Evolutionary conservation across 2,113 vertebrate species (phyloP).

Genomic region (Urocitellus parryii): DNA sequence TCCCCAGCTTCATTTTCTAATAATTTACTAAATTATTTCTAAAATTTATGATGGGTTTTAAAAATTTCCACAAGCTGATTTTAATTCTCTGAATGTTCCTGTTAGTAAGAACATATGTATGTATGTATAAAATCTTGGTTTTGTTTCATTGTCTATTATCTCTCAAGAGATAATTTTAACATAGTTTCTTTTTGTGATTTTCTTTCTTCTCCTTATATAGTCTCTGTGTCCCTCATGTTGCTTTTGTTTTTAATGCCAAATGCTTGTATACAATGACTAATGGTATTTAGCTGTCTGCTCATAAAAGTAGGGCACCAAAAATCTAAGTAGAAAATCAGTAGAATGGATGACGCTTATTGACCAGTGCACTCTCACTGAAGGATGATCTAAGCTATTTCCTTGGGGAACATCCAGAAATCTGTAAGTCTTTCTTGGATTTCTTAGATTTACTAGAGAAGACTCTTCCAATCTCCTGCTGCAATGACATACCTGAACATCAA

Average conservation of each 20-base stretch:
- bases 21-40: neutral
- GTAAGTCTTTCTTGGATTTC: neutral
- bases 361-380: neutral
- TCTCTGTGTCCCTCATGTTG: neutral
- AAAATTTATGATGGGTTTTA: neutral
- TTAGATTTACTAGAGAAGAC: neutral
- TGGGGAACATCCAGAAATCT: neutral
- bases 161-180: neutral
- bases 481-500: neutral
- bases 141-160: neutral
- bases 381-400: neutral
- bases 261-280: neutral
- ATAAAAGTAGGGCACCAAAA: neutral
- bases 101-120: neutral
- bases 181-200: neutral
- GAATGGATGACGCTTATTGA: neutral
- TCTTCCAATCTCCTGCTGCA: neutral
- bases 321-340: neutral
- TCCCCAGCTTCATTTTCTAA: neutral
- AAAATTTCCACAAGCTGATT: neutral
- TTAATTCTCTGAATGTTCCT: neutral
- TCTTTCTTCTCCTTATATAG: neutral
- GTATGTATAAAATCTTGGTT: neutral
- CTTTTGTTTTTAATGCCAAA: constrained; percentile 8
- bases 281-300: neutral